Base-by-base conservation (phyloP, 2,113 vertebrate species). In the Amphilophus citrinellus region DNA sequence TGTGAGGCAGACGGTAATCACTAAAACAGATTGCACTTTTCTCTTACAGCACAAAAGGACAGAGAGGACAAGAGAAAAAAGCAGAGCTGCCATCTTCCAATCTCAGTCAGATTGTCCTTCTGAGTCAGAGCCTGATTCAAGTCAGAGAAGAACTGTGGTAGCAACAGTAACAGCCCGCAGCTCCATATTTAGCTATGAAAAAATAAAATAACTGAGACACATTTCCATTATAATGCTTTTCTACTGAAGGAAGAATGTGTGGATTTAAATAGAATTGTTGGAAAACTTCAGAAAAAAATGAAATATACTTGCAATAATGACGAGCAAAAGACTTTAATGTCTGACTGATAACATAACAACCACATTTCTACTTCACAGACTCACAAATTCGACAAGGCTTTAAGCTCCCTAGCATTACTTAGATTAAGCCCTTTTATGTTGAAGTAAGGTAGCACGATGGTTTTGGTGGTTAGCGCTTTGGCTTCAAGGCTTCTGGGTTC, bases 21-120 rank as follows among this genome's bases (percentile, higher is more conserved):
- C 71, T 61, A 61, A 89, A 84, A 88, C 79, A 87, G 76, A 87
- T 88, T 84, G 85, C 37, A 77, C 65, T 87, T 77, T 85, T 81
- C 79, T 84, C 76, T 76, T 76, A 59, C 13, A 63, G 79, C 58
- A 90, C 68, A 63, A 81, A 90, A 57, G 76, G 66, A 87, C 75
- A 42, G 37, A 73, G 32, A 42, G 30, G 66, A 75, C 6, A 8
- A 79, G 60, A 32, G 60, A 85, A 65, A 35, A 85, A 83, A 63
- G 2, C 0, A 0, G 60, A 65, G n/a, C 78, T 76, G 80, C 77
- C 13, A 9, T 80, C 62, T 86, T 61, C 79, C 57, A 68, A 73
- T 79, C 61, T 87, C 73, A 15, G 37, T 58, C 76, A 88, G 44
- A 84, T 82, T 80, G 81, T 88, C 61, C 58, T 77, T 76, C 32